Percentiles rank a stretch among this genome's conserved stretches.
These are phyloP conservation scores for Diloba caeruleocephala DNA, from an alignment of 2,888 invertebrate genomes.

Conservation along the genomic window DNA sequence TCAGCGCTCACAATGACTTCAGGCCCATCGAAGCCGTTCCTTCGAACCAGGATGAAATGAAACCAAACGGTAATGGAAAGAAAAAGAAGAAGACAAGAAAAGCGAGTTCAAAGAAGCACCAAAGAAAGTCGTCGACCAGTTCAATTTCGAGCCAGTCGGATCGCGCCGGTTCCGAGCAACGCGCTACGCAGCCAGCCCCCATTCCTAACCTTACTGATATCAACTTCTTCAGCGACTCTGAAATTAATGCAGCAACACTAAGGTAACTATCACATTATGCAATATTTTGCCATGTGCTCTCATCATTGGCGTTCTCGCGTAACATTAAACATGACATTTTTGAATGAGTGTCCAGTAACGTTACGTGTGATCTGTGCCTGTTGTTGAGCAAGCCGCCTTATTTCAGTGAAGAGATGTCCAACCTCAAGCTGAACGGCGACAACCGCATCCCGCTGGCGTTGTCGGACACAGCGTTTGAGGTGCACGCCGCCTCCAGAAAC, in stretches of 20 bases:
- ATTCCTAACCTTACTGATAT: conserved; percentile 77
- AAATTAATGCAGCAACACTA: conserved; percentile 91
- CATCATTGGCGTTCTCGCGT: conserved; percentile 8
- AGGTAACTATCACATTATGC: conserved; percentile 80
- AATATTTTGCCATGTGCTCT: not conserved
- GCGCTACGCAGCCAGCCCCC: conserved; percentile 72
- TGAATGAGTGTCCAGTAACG: conserved; percentile 7
- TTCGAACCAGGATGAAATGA: conserved; percentile 80
- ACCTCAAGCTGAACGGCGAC: conserved; percentile 85
- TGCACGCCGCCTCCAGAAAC: conserved; percentile 86
- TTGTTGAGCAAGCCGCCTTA: conserved; percentile 64
- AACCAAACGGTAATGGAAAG: conserved; percentile 88
- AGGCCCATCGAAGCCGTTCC: conserved; percentile 87
- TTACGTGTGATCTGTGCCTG: conserved; percentile 22
- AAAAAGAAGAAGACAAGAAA: conserved; percentile 95
- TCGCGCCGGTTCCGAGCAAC: conserved; percentile 83
- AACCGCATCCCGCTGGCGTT: conserved; percentile 87
- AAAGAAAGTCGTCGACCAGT: conserved; percentile 91
- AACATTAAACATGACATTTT: conserved; percentile 7
- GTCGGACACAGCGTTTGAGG: conserved; percentile 87
- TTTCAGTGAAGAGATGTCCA: conserved; percentile 88
- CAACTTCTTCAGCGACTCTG: conserved; percentile 97
- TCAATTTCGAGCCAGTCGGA: conserved; percentile 87
- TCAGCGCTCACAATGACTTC: conserved; percentile 91
- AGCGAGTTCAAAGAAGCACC: conserved; percentile 94